Evolutionary conservation across 2,888 invertebrate species (phyloP), one percentile per base, ranked within the genome.

Genomic region (Steinernema hermaphroditum): DNA sequence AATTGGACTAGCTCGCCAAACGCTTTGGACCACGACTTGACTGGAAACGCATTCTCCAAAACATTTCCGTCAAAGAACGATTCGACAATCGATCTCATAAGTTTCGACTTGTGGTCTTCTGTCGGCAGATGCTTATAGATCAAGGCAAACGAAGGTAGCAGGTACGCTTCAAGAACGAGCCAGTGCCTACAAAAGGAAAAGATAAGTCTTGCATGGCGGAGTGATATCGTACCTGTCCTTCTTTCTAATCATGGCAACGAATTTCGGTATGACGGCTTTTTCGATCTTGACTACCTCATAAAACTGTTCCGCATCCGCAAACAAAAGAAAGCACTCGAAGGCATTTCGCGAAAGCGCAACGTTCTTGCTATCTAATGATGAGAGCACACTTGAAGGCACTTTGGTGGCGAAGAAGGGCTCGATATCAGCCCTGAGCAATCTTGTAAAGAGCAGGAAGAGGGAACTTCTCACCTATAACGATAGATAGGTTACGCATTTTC

Each of bases 201-300:
- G 29, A 62, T 8, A 32, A 2, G 6, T 37, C 37, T 12, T 8
- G 12, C 6, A 37, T 1, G n/a, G 50, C 12, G 34, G 57, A n/a
- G 29, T 9, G 19, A 14, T n/a, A n/a, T 46, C 77, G 6, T 50
- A 78, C 77, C 34, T 27, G 69, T 74, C 74, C 72, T 82, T 82
- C 72, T 77, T 80, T 12, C 82, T 75, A 41, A 82, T 72, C 34
- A 81, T 74, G n/a, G 77, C 74, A 9, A 80, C 70, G 14, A 83
- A 34, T 37, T 79, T 75, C 0, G 82, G 80, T 9, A 80, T 72
- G 12, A 82, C 73, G 29, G 78, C 75, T 57, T 81, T 83, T 68
- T 77, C 75, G 12, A 81, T 54, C 9, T 78, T 76, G 54, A 75
- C 72, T 37, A 74, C 75, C 34, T 75, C 70, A 54, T 71, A 76